phyloP scores from a whole-genome alignment of 2,113 vertebrate species.

The Delphinapterus leucas region DNA sequence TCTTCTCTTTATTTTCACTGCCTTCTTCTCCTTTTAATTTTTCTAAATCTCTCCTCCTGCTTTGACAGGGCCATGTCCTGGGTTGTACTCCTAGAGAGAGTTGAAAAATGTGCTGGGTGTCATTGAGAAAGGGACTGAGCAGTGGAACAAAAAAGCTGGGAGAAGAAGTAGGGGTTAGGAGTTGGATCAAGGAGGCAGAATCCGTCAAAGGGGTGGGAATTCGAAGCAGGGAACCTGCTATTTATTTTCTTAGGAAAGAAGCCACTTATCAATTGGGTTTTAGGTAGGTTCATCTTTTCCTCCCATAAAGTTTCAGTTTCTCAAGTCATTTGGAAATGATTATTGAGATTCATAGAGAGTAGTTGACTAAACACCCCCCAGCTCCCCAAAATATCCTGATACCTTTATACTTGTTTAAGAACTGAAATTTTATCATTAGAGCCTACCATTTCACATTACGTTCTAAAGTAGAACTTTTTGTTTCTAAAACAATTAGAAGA shows the following conservation, averaged over 20 bases:
- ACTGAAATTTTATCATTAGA: neutral
- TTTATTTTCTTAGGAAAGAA: neutral
- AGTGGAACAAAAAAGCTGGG: neutral
- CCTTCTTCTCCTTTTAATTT: neutral
- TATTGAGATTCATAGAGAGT: neutral
- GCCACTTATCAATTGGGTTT: neutral
- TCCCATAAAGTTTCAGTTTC: neutral
- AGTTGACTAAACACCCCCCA: too few relatives aligned
- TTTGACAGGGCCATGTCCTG: neutral
- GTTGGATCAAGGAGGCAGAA: neutral
- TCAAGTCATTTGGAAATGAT: neutral
- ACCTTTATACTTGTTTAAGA: neutral
- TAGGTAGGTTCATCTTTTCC: neutral
- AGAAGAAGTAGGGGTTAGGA: neutral
- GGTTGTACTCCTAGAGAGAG: neutral
- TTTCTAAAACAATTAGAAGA: slow-evolving; percentile 16
- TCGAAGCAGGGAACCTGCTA: neutral
- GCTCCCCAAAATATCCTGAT: neutral
- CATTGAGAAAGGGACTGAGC: neutral
- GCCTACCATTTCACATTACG: neutral
- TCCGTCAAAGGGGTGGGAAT: neutral
- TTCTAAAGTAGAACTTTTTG: neutral
- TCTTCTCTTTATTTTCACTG: neutral
- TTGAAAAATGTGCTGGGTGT: neutral
- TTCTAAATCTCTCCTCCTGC: neutral